These are phyloP conservation scores for Dysdera silvatica DNA, from an alignment of 1,140 invertebrate genomes.

Conservation along the genomic window DNA sequence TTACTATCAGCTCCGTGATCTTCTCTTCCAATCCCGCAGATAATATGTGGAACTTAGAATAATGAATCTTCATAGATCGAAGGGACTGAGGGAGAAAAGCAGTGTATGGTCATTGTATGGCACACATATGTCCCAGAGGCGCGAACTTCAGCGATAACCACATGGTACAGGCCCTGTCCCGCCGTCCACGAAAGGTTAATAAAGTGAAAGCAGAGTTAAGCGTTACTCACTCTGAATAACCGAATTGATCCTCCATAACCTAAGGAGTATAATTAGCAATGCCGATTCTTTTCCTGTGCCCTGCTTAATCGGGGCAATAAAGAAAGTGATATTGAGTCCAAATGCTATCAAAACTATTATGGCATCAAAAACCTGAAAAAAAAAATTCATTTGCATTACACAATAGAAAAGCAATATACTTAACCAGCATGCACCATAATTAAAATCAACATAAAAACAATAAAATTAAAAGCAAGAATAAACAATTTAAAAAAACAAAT, in stretches of 20 bases:
- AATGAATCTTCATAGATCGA: too few relatives aligned
- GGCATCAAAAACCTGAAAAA: slow-evolving; percentile 41
- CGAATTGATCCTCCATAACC: slow-evolving; percentile 42
- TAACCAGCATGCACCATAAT: not conserved
- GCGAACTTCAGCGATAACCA: too few relatives aligned
- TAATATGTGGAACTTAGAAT: too few relatives aligned
- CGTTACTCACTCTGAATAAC: slow-evolving; percentile 41
- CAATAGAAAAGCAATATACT: not conserved
- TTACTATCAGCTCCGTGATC: too few relatives aligned
- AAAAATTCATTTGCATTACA: slow-evolving; percentile 1
- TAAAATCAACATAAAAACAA: not conserved
- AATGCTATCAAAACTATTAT: slow-evolving; percentile 43
- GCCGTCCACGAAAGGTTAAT: too few relatives aligned
- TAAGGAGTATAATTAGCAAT: slow-evolving; percentile 37
- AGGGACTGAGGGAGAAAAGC: too few relatives aligned
- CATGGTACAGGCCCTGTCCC: too few relatives aligned
- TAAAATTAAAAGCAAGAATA: not conserved
- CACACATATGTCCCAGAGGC: too few relatives aligned
- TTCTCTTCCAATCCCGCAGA: too few relatives aligned
- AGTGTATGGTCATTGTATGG: too few relatives aligned
- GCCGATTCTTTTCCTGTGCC: slow-evolving; percentile 25
- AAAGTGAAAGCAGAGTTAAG: too few relatives aligned
- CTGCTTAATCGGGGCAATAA: slow-evolving; percentile 22
- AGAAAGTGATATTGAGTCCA: slow-evolving; percentile 42
- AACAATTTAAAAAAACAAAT: not conserved